Evolutionary conservation across 2,113 vertebrate genomes (phyloP).

Genomic region (Oryzias melastigma): DNA sequence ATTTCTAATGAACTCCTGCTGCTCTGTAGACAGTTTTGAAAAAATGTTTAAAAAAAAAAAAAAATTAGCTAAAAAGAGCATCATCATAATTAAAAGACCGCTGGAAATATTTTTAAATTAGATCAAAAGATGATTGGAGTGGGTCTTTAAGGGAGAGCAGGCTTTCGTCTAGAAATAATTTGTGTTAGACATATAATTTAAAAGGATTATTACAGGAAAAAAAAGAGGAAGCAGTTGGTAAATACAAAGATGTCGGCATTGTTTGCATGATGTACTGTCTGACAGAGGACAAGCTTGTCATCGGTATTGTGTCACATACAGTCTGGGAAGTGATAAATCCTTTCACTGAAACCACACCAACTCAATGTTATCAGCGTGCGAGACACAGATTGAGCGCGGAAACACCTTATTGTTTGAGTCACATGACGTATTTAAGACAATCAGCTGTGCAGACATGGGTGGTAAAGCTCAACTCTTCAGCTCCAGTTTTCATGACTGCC

Average conservation of each 20-base stretch:
- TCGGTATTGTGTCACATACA: constrained; percentile 10
- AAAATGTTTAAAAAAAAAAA: too few relatives aligned
- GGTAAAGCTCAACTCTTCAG: neutral
- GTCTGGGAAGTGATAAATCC: neutral
- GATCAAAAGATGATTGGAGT: too few relatives aligned
- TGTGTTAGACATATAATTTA: too few relatives aligned
- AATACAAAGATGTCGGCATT: neutral
- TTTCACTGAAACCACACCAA: constrained; percentile 34
- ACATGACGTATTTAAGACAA: constrained; percentile 8
- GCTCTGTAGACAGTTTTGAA: too few relatives aligned
- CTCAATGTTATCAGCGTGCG: constrained; percentile 18
- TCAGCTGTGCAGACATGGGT: neutral
- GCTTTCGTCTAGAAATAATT: too few relatives aligned
- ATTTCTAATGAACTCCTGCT: too few relatives aligned
- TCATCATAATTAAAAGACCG: too few relatives aligned
- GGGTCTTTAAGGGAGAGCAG: too few relatives aligned
- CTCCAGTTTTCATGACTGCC: neutral
- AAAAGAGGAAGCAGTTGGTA: neutral
- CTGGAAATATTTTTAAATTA: too few relatives aligned
- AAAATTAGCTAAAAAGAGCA: too few relatives aligned
- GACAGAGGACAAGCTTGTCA: neutral
- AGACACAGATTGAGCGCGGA: constrained; percentile 16
- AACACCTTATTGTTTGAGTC: constrained; percentile 20
- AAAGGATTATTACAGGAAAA: neutral
- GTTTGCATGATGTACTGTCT: constrained; percentile 10